Evolutionary conservation across 2,113 vertebrate genomes (phyloP), one percentile per base, ranked within the genome.

Genomic region (Ameiurus melas): DNA sequence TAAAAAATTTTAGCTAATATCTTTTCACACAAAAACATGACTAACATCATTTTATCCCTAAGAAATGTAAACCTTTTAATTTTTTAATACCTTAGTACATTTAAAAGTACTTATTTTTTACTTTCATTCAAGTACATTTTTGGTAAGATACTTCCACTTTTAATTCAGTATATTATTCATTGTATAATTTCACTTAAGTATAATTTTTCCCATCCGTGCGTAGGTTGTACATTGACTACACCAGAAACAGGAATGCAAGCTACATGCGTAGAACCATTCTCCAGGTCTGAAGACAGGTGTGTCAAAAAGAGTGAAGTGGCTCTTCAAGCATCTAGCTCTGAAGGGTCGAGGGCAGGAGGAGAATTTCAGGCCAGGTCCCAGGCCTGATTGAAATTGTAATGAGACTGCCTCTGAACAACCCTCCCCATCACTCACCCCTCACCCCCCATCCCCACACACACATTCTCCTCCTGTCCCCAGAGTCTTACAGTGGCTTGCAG

Each of bases 371-470:
- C 86, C 86, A 85, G 64, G 87, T 85, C 90, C 75, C 71, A 86
- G 70, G 94, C 94, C 95, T 97, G 95, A 97, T 97, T 97, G 96
- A 95, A 96, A 97, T 97, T 97, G 95, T 93, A 94, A 93, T 93
- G 95, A 92, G 86, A n/a, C 93, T 91, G 91, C 57, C 80, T 57
- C 86, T 84, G 33, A 62, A 86, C 22, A 84, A 47, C 43, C 43
- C 43, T 47, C 43, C 6, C 43, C 5, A 47, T 6, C 43, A 5
- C 58, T 10, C 8, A 51, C 47, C 47, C 47, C 47, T 47, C 43
- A 47, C 43, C 47, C 47, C 47, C 47, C 47, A 47, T 47, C 47
- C 47, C 47, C 9, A 51, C 47, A 70, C 47, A 57, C 75, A 16
- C 58, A 57, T 55, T 51, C 75, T 62, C 81, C 58, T 22, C 57